phyloP scores from a whole-genome alignment of 1,140 invertebrate species.

The Glomeris maerens region DNA sequence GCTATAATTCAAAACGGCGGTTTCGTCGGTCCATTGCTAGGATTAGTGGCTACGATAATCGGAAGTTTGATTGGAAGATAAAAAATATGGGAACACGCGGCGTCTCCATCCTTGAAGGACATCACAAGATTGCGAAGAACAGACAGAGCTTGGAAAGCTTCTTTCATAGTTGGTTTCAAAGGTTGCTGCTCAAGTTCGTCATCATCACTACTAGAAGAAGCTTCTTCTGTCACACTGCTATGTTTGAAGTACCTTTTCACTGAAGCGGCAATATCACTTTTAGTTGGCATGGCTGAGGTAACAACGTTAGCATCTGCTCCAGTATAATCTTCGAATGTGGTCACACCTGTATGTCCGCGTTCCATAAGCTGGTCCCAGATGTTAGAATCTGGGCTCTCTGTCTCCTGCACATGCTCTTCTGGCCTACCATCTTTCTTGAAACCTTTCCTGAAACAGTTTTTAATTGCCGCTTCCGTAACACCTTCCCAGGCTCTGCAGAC shows the following conservation, averaged over 20 bases:
- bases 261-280: too few species aligned
- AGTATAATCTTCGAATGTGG: too few species aligned
- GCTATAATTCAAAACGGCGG: too few species aligned
- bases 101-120: neutral
- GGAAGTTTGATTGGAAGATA: too few species aligned
- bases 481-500: neutral
- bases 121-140: neutral
- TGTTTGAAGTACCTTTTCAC: too few species aligned
- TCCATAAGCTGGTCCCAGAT: neutral
- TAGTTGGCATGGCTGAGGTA: too few species aligned
- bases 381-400: neutral
- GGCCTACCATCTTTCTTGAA: neutral
- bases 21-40: too few species aligned
- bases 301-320: too few species aligned
- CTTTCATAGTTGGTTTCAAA: neutral
- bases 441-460: neutral
- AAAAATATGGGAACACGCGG: too few species aligned
- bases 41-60: too few species aligned
- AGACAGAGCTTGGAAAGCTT: neutral
- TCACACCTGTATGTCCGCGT: too few species aligned
- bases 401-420: neutral
- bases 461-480: neutral
- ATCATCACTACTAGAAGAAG: neutral
- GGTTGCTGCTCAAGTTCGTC: neutral
- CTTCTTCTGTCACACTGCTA: neutral